These are phyloP conservation scores for Lophius americanus DNA, from an alignment of 2,797 vertebrate species.

Conservation along the genomic window DNA sequence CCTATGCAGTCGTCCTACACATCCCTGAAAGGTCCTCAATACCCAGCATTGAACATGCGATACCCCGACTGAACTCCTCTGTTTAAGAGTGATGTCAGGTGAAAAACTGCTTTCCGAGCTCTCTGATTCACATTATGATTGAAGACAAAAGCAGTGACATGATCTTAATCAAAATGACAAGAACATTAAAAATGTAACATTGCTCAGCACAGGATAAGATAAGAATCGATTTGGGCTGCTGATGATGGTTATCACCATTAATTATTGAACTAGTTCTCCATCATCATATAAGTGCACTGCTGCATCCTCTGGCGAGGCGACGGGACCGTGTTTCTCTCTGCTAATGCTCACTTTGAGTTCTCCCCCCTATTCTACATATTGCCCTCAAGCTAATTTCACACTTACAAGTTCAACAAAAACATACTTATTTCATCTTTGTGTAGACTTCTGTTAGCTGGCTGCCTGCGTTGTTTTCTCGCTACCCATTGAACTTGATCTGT, in stretches of 20 bases:
- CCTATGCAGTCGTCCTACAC: too few relatives aligned
- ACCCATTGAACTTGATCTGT: slow-evolving; percentile 26
- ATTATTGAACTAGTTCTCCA: slow-evolving; percentile 79
- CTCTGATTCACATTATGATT: slow-evolving; percentile 53
- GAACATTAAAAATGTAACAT: slow-evolving; percentile 79
- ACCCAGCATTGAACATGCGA: too few relatives aligned
- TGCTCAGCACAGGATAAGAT: slow-evolving; percentile 76
- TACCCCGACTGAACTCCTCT: too few relatives aligned
- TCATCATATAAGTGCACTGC: slow-evolving; percentile 73
- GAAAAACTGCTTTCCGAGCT: slow-evolving; percentile 37
- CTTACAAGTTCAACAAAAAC: slow-evolving; percentile 46
- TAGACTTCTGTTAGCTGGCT: slow-evolving; percentile 6
- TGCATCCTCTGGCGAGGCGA: slow-evolving; percentile 63
- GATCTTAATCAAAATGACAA: slow-evolving; percentile 81
- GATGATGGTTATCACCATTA: slow-evolving; percentile 81
- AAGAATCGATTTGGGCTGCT: slow-evolving; percentile 78
- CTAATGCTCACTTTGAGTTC: slow-evolving; percentile 58
- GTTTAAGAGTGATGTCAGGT: slow-evolving; percentile 4
- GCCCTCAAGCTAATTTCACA: slow-evolving; percentile 57
- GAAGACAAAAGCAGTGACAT: slow-evolving; percentile 71
- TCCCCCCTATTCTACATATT: slow-evolving; percentile 26
- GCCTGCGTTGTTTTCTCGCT: slow-evolving; percentile 21
- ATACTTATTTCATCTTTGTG: slow-evolving; percentile 26
- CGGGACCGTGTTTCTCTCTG: slow-evolving; percentile 45
- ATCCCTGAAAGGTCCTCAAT: too few relatives aligned